These are phyloP conservation scores for Garrulus glandarius DNA, from an alignment of 2,797 vertebrate species.

Conservation along the genomic window DNA sequence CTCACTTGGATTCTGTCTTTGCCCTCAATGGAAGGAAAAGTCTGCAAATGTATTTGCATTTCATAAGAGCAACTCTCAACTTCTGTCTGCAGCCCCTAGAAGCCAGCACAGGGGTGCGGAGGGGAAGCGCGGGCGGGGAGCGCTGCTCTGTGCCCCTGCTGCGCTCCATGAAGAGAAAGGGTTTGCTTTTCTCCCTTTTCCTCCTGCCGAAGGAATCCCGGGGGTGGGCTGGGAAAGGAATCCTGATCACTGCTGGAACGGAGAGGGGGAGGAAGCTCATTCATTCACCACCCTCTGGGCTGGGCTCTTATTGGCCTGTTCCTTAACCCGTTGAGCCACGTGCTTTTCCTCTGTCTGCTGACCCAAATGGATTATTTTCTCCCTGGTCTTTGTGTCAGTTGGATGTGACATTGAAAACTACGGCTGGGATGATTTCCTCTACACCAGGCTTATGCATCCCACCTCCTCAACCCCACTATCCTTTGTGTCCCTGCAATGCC, in stretches of 20 bases:
- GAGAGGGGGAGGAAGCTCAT: neutral
- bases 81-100: neutral
- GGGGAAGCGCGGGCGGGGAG: neutral
- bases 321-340: neutral
- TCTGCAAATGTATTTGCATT: neutral
- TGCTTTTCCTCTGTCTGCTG: neutral
- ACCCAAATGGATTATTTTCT: neutral
- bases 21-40: neutral
- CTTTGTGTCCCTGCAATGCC: neutral
- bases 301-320: fast-evolving
- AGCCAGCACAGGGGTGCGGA: neutral
- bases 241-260: neutral
- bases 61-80: fast-evolving
- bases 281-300: neutral
- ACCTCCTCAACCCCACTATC: neutral
- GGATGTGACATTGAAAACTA: neutral
- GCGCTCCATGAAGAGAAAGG: fast-evolving
- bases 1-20: neutral
- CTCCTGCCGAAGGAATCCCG: neutral
- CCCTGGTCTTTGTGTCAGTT: neutral
- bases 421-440: neutral
- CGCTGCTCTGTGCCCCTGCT: neutral
- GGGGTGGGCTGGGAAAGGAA: slow-evolving; percentile 35
- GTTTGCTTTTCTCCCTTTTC: neutral
- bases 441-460: neutral